A percentile compares a stretch with the other conserved stretches of the same genome.
Conservation (phyloP, 2,888 invertebrate genomes). For the Leucophenga maculata region DNA sequence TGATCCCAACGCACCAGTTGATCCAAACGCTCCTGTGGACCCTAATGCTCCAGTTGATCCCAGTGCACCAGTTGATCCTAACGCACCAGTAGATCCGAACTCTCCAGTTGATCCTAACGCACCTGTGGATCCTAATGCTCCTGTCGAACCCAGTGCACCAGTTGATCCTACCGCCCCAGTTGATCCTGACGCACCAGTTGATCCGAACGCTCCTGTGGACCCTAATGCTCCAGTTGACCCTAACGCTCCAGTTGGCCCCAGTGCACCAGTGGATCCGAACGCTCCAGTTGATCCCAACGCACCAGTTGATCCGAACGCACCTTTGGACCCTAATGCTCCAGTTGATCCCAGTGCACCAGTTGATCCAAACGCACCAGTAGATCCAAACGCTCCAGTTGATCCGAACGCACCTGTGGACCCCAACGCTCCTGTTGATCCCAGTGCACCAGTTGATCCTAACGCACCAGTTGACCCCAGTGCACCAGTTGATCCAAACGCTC, state of each 20-base stretch:
- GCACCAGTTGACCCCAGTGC: constrained; percentile 18
- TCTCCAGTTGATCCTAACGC: constrained; percentile 25
- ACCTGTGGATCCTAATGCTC: constrained; percentile 25
- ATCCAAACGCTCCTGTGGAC: constrained; percentile 31
- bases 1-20: constrained; percentile 29
- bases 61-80: constrained; percentile 24
- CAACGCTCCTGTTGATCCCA: constrained; percentile 29
- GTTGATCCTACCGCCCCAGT: constrained; percentile 34
- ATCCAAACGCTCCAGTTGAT: neutral
- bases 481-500: neutral
- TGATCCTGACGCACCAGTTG: constrained; percentile 32
- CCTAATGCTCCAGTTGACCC: constrained; percentile 31
- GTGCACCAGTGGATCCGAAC: constrained; percentile 16
- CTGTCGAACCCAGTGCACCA: constrained; percentile 29
- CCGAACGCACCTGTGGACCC: constrained; percentile 29
- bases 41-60: constrained; percentile 20
- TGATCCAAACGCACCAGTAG: constrained; percentile 15
- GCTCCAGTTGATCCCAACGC: constrained; percentile 32
- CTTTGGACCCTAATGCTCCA: constrained; percentile 22
- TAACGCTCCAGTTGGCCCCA: constrained; percentile 23
- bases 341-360: constrained; percentile 20
- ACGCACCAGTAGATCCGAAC: constrained; percentile 34
- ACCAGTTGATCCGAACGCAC: neutral
- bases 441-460: constrained; percentile 28
- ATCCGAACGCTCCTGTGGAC: neutral